Evolutionary conservation across 2,797 vertebrate species (phyloP).

Genomic region (Leptodactylus fallax): DNA sequence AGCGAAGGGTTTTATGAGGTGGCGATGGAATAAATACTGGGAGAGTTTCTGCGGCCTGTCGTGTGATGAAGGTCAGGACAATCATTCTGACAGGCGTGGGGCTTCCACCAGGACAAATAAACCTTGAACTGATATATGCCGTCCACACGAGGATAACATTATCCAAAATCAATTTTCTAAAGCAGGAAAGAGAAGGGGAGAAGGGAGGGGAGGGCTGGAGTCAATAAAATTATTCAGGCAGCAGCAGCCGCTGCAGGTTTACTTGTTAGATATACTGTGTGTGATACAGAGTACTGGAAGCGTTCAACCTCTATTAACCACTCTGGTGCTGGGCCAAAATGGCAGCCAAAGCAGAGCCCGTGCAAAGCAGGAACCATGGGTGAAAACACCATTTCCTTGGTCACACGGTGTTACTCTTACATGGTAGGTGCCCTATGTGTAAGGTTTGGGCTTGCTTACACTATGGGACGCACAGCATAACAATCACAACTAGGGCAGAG

Average conservation of each 20-base stretch:
- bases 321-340: neutral
- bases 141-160: constrained; percentile 47
- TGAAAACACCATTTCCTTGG: too few relatives aligned
- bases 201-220: constrained; percentile 15
- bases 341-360: too few relatives aligned
- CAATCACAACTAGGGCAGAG: too few relatives aligned
- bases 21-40: constrained; percentile 41
- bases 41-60: constrained; percentile 24
- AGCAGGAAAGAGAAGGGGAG: constrained; percentile 42
- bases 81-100: constrained; percentile 51
- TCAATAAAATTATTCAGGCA: constrained; percentile 43
- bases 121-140: constrained; percentile 55
- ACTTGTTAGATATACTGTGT: neutral
- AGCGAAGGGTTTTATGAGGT: constrained; percentile 25
- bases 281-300: neutral
- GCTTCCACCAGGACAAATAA: constrained; percentile 58
- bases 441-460: too few relatives aligned
- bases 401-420: too few relatives aligned
- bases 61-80: constrained; percentile 50
- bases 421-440: too few relatives aligned
- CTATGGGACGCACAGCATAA: too few relatives aligned
- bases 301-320: neutral
- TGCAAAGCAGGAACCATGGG: too few relatives aligned
- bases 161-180: constrained; percentile 58
- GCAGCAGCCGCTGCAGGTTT: constrained; percentile 6